These are phyloP conservation scores for Sinocyclocheilus anophthalmus DNA, from an alignment of 2,113 vertebrate genomes.

Conservation along the genomic window DNA sequence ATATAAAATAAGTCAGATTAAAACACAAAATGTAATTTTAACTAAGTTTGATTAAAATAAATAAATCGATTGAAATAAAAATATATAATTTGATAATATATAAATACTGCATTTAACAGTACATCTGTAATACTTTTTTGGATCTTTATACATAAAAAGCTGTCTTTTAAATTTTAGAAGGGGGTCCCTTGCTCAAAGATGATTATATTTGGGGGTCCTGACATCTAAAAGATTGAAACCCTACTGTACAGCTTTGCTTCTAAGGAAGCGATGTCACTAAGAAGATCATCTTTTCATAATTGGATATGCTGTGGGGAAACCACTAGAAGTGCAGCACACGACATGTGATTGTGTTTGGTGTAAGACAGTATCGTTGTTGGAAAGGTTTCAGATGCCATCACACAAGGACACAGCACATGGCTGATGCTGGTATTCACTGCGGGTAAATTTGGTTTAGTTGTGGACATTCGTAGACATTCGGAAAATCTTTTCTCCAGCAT, in stretches of 20 bases:
- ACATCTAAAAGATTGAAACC: neutral
- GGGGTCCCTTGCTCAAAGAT: neutral
- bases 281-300: neutral
- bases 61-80: no score
- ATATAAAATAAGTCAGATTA: no score
- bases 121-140: neutral
- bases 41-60: no score
- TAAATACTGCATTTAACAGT: no score
- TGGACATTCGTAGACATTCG: no score
- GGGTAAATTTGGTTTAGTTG: no score
- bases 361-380: neutral
- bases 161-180: neutral
- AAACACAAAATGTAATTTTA: no score
- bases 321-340: neutral
- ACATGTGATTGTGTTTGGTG: slow-evolving; percentile 3
- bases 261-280: neutral
- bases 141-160: neutral
- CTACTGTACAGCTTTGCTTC: neutral
- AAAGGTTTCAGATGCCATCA: neutral
- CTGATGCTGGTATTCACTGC: neutral
- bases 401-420: neutral
- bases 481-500: no score
- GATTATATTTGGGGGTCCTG: neutral
- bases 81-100: no score
- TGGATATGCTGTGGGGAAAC: no score